phyloP scores from a whole-genome alignment of 1,140 invertebrate species.

The Sarcophaga bullata region DNA sequence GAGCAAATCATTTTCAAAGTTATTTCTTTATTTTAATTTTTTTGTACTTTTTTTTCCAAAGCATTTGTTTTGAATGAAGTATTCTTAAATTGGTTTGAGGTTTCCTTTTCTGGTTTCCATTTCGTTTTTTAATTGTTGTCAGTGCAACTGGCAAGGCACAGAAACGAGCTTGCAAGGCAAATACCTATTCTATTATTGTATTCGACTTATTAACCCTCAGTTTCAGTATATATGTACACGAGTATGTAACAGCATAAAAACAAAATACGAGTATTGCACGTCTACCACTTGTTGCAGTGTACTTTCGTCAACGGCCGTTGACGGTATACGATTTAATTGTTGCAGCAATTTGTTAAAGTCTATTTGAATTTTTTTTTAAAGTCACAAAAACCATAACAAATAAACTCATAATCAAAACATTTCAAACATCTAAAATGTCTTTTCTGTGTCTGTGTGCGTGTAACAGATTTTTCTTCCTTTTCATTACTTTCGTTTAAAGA shows the following conservation, averaged over 20 bases:
- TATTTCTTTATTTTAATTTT: too few species aligned
- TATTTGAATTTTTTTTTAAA: background rate
- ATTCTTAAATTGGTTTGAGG: too few species aligned
- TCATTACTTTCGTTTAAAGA: background rate
- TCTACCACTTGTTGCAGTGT: slow-evolving; percentile 32
- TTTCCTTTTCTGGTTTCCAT: too few species aligned
- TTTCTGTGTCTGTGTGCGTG: background rate
- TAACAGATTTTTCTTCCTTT: background rate
- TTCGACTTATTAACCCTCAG: too few species aligned
- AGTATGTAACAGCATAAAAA: background rate
- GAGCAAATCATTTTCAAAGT: too few species aligned
- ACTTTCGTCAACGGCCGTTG: slow-evolving; percentile 20
- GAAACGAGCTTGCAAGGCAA: too few species aligned
- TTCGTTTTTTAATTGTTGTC: too few species aligned
- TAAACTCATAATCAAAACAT: background rate
- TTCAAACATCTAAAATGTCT: background rate
- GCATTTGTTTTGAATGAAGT: too few species aligned
- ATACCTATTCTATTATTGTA: too few species aligned
- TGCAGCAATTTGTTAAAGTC: slow-evolving; percentile 31
- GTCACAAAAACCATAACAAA: background rate
- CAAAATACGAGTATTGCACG: slow-evolving; percentile 16
- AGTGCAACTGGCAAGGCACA: too few species aligned
- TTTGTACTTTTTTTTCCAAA: too few species aligned
- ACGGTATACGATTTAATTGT: too few species aligned
- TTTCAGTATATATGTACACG: background rate